Evolutionary conservation across 2,113 vertebrate genomes (phyloP), one percentile per base, ranked within the genome.

Genomic region (Athene cunicularia): DNA sequence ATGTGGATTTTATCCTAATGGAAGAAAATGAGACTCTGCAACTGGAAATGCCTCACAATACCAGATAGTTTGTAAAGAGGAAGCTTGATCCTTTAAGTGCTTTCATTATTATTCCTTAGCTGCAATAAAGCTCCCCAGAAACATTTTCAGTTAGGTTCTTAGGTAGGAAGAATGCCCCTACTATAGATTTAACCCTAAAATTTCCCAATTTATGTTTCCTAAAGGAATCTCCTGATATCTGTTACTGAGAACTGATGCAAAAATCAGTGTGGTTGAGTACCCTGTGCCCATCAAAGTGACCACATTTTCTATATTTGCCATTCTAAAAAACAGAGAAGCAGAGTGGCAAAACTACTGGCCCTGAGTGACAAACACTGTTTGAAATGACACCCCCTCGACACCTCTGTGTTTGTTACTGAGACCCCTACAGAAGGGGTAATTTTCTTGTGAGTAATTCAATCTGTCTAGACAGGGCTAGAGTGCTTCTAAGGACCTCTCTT

Each of bases 381-480:
- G 32, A 93, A 95, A 82, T 90, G 21, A 85, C 35, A 49, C 6
- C 7, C 12, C 43, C 32, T 50, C n/a, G 73, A 73, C 52, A 26
- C 71, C 70, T 73, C 37, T 12, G 22, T 52, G 45, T 93, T 82
- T 93, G 66, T 72, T 80, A 32, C 39, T 2, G 14, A 87, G 52
- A 82, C 52, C 30, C 27, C 77, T 64, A 68, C 24, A 90, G 94
- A 77, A 80, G 53, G 45, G 95, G 62, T 85, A 9, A 93, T 91
- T 96, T 94, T 60, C 80, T 73, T 82, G 30, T 91, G 86, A 83
- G 88, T 85, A 91, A 88, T 50, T 80, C 73, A 19, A 47, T 82
- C 74, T 74, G 84, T 94, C 93, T 97, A 93, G 88, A 95, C 83
- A 90, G 82, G 53, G 43, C 76, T 85, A 35, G 89, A 82, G 50